Base-by-base conservation (phyloP, 2,888 invertebrate species). In the Dicyrtomina minuta region DNA sequence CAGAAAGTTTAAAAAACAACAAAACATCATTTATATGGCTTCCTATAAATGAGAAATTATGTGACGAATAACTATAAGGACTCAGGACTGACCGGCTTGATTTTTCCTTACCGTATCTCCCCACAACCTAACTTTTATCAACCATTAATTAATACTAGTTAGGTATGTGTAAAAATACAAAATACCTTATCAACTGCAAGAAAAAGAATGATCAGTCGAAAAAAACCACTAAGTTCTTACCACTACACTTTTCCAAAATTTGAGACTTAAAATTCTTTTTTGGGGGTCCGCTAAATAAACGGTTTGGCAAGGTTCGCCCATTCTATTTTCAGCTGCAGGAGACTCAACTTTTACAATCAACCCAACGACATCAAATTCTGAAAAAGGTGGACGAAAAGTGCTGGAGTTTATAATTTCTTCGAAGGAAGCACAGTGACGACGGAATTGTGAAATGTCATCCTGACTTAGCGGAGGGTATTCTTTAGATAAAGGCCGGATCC, bases 321-420 rank as follows among this genome's bases (percentile, higher is more conserved):
- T 12, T 6, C 6, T 53, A 8, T 12, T 55, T 5, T 12, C 12
- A 5, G n/a, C 2, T 13, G 24, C 6, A 24, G 3, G 5, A n/a
- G 33, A 33, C 33, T 75, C 70, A 44, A 88, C 83, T 68, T 83
- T 81, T 26, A 89, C 84, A 46, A 91, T 84, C 2, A 90, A 78
- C 1, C 91, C 92, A 4, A 88, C 85, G 12, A 88, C 87, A 81
- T 92, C 92, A 73, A 91, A 84, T 84, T 92, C 92, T 72, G 87
- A 86, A 79, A 87, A 88, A 12, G 80, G 72, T 4, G 86, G 84
- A 70, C 80, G 79, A 73, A 84, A 83, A 51, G 79, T 80, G 33
- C 8, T 33, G 20, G 75, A 62, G 20, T 79, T 76, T 5, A 75
- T 72, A 26, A 87, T 78, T 70, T 86, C 84, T 74, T 81, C 81